These are phyloP conservation scores for Myripristis murdjan DNA, from an alignment of 2,797 vertebrate species.

Conservation along the genomic window DNA sequence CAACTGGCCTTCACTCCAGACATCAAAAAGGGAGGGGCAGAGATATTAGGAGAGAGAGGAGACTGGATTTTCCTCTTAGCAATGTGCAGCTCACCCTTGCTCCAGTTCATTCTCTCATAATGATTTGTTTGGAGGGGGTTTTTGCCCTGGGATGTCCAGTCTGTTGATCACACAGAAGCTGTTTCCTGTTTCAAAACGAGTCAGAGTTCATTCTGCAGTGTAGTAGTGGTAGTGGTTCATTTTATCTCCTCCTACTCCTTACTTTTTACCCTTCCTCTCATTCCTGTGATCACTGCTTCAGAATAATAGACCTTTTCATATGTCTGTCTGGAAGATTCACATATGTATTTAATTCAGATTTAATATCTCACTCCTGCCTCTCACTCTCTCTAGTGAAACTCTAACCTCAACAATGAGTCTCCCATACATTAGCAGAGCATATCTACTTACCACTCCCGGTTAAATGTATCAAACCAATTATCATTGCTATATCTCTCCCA, in stretches of 20 bases:
- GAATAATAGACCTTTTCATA: not conserved
- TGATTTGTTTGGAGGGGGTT: constrained; percentile 44
- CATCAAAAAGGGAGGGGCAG: constrained; percentile 37
- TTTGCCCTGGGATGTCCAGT: constrained; percentile 34
- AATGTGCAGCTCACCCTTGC: constrained; percentile 5
- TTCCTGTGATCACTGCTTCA: not conserved
- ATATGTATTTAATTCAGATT: not conserved
- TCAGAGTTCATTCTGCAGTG: constrained; percentile 28
- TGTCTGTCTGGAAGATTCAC: not conserved
- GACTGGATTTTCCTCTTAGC: constrained; percentile 15
- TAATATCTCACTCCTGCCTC: not conserved
- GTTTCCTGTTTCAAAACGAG: constrained; percentile 58
- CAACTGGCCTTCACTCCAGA: constrained; percentile 69
- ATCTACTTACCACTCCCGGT: constrained; percentile 41
- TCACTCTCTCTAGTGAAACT: constrained; percentile 10
- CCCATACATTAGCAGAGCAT: constrained; percentile 13
- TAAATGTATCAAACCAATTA: constrained; percentile 57
- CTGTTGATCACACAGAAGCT: constrained; percentile 57
- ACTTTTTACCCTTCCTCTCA: constrained; percentile 1
- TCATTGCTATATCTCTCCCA: constrained; percentile 49
- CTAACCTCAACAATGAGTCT: not conserved
- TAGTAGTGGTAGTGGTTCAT: constrained; percentile 17
- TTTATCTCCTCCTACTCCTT: constrained; percentile 2
- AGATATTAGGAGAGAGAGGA: constrained; percentile 7
- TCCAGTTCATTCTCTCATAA: constrained; percentile 18